Evolutionary conservation across 2,888 invertebrate species (phyloP).

Genomic region (Ormyrus rosae): DNA sequence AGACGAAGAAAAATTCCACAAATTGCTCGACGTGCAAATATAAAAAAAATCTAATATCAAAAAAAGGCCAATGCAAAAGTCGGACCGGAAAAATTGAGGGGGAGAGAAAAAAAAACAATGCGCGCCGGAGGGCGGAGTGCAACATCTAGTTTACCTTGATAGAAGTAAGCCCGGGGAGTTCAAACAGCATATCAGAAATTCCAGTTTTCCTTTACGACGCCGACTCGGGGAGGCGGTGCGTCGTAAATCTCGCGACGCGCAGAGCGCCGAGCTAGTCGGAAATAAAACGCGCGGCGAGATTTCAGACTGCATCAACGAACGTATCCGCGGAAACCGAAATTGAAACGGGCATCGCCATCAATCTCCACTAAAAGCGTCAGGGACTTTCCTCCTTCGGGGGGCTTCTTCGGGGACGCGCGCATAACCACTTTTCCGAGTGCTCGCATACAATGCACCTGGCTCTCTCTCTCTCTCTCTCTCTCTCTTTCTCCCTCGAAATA

Average conservation of each 20-base stretch:
- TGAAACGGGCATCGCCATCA: conserved; percentile 42
- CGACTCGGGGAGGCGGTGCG: not conserved
- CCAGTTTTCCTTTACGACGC: conserved; percentile 50
- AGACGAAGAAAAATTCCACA: too few species aligned
- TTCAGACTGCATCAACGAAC: conserved; percentile 5
- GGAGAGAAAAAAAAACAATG: not conserved
- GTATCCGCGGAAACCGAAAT: conserved; percentile 15
- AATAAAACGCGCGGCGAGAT: conserved; percentile 39
- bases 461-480: conserved; percentile 9
- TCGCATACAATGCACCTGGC: conserved; percentile 18
- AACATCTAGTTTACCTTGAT: conserved; percentile 57
- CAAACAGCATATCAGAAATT: conserved; percentile 49
- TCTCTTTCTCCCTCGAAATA: conserved; percentile 22
- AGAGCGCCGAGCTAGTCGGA: conserved; percentile 22
- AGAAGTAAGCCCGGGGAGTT: conserved; percentile 41
- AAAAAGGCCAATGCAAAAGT: not conserved
- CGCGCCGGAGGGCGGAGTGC: not conserved
- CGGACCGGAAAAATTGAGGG: conserved; percentile 12
- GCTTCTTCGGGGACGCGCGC: not conserved
- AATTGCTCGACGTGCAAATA: too few species aligned
- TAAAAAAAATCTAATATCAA: too few species aligned
- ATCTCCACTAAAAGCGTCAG: conserved; percentile 44
- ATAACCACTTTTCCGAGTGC: conserved; percentile 14
- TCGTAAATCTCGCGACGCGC: conserved; percentile 45
- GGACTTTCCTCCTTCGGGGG: not conserved